Evolutionary conservation across 2,888 invertebrate genomes (phyloP).

Genomic region (Nemoura dubitans): DNA sequence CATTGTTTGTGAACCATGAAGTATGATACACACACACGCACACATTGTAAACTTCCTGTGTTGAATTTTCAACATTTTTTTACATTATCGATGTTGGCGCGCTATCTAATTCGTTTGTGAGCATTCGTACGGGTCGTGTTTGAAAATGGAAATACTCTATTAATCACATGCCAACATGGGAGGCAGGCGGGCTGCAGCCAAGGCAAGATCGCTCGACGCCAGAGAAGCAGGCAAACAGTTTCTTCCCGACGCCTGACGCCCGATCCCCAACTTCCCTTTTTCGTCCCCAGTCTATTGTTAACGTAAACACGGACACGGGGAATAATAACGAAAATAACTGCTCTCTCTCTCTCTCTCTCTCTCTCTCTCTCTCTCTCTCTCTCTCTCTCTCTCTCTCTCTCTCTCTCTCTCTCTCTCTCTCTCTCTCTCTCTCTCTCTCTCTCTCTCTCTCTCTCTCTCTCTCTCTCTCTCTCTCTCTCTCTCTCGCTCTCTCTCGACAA

Average conservation of each 20-base stretch:
- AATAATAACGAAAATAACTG: conserved; percentile 42
- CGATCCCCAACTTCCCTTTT: background rate
- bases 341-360: background rate
- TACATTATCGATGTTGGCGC: background rate
- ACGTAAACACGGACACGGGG: conserved; percentile 38
- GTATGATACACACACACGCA: background rate
- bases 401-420: no score
- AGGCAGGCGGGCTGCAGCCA: background rate
- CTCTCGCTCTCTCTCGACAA: conserved; percentile 15
- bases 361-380: no score
- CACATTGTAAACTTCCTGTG: background rate
- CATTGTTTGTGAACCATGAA: background rate
- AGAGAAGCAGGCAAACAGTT: background rate
- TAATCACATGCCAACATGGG: conserved; percentile 18
- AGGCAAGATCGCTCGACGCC: conserved; percentile 1
- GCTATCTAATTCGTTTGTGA: background rate
- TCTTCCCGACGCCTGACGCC: background rate
- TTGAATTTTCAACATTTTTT: background rate
- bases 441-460: no score
- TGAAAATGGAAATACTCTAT: conserved; percentile 17
- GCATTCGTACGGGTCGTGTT: background rate
- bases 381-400: no score
- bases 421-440: no score
- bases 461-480: no score
- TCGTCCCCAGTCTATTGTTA: conserved; percentile 33